These are phyloP conservation scores for Thaumetopoea pityocampa DNA, from an alignment of 1,140 invertebrate genomes.

Conservation along the genomic window DNA sequence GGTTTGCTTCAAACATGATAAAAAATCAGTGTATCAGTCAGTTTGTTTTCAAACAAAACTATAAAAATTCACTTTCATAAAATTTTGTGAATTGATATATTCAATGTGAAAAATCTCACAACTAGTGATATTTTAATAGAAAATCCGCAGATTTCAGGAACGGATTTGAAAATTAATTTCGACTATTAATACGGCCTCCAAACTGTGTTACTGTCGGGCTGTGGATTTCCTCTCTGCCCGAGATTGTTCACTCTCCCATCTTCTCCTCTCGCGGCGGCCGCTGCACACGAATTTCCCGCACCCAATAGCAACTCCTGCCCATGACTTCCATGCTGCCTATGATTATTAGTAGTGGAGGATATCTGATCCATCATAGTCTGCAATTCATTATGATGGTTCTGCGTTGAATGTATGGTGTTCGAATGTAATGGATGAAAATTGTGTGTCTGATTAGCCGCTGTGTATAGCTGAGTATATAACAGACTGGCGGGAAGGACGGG, in stretches of 20 bases:
- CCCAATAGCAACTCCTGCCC: slow-evolving; percentile 77
- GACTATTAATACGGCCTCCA: slow-evolving; percentile 78
- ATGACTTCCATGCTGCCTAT: slow-evolving; percentile 76
- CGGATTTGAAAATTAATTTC: too few species aligned
- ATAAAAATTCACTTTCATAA: too few species aligned
- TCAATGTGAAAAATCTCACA: too few species aligned
- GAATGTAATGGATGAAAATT: slow-evolving; percentile 82
- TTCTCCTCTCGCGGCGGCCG: slow-evolving; percentile 78
- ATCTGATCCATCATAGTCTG: slow-evolving; percentile 85
- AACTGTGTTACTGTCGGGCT: slow-evolving; percentile 80
- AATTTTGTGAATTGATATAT: not conserved
- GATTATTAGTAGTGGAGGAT: slow-evolving; percentile 77
- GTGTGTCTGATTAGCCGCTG: slow-evolving; percentile 85
- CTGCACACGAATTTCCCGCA: slow-evolving; percentile 79
- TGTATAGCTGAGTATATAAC: slow-evolving; percentile 89
- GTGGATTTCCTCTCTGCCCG: slow-evolving; percentile 78
- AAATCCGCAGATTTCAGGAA: not conserved
- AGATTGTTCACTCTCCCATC: slow-evolving; percentile 78
- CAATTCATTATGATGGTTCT: slow-evolving; percentile 80
- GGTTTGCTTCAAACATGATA: too few species aligned
- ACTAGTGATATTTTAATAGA: too few species aligned
- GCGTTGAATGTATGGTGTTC: slow-evolving; percentile 78
- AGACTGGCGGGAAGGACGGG: slow-evolving; percentile 86
- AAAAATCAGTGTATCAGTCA: too few species aligned
- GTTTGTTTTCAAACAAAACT: too few species aligned